A percentile compares a stretch with the other conserved stretches of the same genome.
Conservation (phyloP, 1,140 invertebrate genomes). For the Chironomus striatipennis region DNA sequence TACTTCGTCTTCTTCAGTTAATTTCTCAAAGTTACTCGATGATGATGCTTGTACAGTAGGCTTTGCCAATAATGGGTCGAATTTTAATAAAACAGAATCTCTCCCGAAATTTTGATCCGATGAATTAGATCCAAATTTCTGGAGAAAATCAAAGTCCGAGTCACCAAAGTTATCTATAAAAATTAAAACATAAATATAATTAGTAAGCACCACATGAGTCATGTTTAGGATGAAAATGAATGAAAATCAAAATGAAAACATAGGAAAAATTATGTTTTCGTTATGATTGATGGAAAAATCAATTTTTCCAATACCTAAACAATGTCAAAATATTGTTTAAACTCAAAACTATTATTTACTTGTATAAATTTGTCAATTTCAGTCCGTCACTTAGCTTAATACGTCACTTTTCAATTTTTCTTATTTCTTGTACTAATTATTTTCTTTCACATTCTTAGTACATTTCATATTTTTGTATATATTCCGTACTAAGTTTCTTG, state of each 20-base stretch:
- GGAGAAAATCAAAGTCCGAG: slow-evolving; percentile 40
- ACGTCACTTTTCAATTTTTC: slow-evolving; percentile 13
- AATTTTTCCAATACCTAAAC: too few species aligned
- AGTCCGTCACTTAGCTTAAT: background rate
- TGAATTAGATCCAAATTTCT: slow-evolving; percentile 35
- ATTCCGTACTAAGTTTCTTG: too few species aligned
- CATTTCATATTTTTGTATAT: too few species aligned
- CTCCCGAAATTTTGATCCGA: slow-evolving; percentile 32
- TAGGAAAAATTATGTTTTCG: background rate
- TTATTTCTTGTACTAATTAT: too few species aligned
- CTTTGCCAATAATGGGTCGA: slow-evolving; percentile 37
- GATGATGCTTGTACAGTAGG: slow-evolving; percentile 26
- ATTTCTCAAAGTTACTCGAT: background rate
- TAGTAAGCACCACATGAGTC: background rate
- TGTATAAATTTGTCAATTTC: too few species aligned
- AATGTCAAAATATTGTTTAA: too few species aligned
- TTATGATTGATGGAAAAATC: too few species aligned
- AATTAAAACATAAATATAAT: background rate
- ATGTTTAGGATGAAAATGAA: slow-evolving; percentile 6
- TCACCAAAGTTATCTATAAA: slow-evolving; percentile 2
- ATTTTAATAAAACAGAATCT: slow-evolving; percentile 36
- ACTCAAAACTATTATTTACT: too few species aligned
- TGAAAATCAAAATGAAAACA: background rate
- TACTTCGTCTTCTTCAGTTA: background rate
- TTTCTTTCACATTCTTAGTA: too few species aligned